Evolutionary conservation across 30 jellyfish, hydroid and myxozoan genomes (phyloP), one percentile per base, ranked within the genome.

Genomic region (Aurelia sp.): DNA sequence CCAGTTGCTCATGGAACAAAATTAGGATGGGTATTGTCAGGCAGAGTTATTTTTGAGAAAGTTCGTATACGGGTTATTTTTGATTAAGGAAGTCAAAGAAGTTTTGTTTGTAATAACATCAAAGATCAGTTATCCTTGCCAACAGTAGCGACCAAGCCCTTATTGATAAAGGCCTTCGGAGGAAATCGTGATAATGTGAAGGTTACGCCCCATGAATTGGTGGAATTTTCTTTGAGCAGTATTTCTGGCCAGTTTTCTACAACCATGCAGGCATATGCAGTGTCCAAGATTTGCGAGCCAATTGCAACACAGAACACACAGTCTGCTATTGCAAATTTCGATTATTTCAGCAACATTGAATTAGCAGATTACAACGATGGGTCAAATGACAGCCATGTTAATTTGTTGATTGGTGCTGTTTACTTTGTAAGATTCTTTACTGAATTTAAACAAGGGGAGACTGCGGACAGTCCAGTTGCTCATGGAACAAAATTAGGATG

Each of bases 291-390:
- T 70, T 70, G 81, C 33, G 66, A 21, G 21, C 40, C 81, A 12
- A 16, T 30, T 0, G 21, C 72, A 11, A 0, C 21, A 16, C 81
- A 70, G 1, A 70, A 4, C 40, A 70, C 3, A 11, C n/a, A 33
- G 18, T 21, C 18, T 70, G 66, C 66, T 18, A 70, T 70, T 16
- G 23, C 21, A 13, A 16, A 70, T 16, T 70, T 70, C 4, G 66
- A 70, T 16, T 4, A 70, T 70, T 76, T 70, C 72, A 19, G 27
- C 15, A 75, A 31, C 11, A n/a, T 73, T 13, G n/a, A 73, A 31
- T 73, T 73, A 48, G 85, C 85, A 1, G 85, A 73, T 73, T 47
- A 2, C 17, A 40, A 73, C 50, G 75, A 73, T 33, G 72, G 79
- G 11, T 55, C 15, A 2, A 48, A 16, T 73, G 85, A 37, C 75